A percentile compares a stretch with the other conserved stretches of the same genome.
Conservation (phyloP, 2,888 invertebrate species). For the Megaustenia siamemsis region DNA sequence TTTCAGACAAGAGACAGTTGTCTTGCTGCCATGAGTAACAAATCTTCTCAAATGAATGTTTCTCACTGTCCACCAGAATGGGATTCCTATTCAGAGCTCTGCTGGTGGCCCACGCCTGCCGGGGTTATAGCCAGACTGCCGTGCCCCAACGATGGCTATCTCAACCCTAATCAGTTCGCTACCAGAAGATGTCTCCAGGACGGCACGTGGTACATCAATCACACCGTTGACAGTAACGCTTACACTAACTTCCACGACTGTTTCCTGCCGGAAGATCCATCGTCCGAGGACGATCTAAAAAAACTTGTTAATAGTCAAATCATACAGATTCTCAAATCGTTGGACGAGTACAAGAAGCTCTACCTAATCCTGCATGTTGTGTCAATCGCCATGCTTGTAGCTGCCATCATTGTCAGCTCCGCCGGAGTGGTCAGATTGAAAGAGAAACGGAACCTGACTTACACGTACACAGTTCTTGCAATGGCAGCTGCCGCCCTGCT, state of each 20-base stretch:
- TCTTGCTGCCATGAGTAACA: slow-evolving; percentile 27
- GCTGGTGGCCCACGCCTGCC: slow-evolving; percentile 44
- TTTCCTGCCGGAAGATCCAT: slow-evolving; percentile 12
- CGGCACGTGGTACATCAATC: slow-evolving; percentile 46
- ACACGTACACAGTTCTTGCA: not conserved
- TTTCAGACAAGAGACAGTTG: slow-evolving; percentile 12
- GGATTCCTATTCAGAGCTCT: slow-evolving; percentile 29
- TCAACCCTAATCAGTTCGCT: slow-evolving; percentile 43
- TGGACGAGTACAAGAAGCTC: slow-evolving; percentile 16
- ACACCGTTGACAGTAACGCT: slow-evolving; percentile 25
- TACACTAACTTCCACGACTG: slow-evolving; percentile 48
- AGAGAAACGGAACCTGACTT: not conserved
- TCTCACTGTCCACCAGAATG: slow-evolving; percentile 46
- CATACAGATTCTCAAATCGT: slow-evolving; percentile 19
- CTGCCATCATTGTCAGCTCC: not conserved
- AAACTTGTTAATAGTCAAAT: slow-evolving; percentile 29
- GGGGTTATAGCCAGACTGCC: not conserved
- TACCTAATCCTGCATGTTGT: slow-evolving; percentile 31
- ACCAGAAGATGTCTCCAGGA: slow-evolving; percentile 27
- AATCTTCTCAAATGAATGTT: not conserved
- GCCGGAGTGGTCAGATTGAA: slow-evolving; percentile 10
- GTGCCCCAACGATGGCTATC: slow-evolving; percentile 39
- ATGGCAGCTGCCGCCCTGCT: slow-evolving; percentile 16
- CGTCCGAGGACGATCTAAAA: slow-evolving; percentile 37
- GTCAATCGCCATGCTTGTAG: slow-evolving; percentile 19